Percentiles rank a stretch among this genome's conserved stretches.
Conservation (phyloP, 2,888 invertebrate species). For the Nipponacmea schrenckii region DNA sequence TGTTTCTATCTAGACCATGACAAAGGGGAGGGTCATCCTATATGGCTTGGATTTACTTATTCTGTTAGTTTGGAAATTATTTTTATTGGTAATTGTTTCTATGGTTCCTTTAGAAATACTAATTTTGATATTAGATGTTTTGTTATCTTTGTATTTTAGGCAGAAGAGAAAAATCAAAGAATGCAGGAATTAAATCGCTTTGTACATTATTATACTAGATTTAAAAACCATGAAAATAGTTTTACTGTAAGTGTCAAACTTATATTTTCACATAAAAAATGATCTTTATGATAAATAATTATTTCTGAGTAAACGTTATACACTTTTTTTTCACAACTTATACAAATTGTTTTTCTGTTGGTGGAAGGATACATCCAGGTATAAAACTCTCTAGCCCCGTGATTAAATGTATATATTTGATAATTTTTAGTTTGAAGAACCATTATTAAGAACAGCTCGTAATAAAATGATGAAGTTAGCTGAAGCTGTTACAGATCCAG, state of each 20-base stretch:
- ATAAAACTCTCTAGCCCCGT: neutral
- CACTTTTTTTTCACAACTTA: too few species aligned
- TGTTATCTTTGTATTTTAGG: conserved; percentile 67
- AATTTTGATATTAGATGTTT: too few species aligned
- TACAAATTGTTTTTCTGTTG: too few species aligned
- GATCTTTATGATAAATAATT: too few species aligned
- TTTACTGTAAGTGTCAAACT: conserved; percentile 66
- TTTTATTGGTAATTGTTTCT: too few species aligned
- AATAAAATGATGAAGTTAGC: conserved; percentile 76
- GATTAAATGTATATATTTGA: neutral
- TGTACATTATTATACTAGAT: conserved; percentile 76
- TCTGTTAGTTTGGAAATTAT: too few species aligned
- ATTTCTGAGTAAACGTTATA: too few species aligned
- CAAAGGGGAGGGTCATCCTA: too few species aligned
- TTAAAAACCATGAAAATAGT: conserved; percentile 76
- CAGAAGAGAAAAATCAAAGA: conserved; percentile 72
- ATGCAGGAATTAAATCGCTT: conserved; percentile 76
- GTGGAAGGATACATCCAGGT: too few species aligned
- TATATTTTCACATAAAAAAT: neutral
- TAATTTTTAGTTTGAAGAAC: conserved; percentile 72
- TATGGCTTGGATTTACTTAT: too few species aligned
- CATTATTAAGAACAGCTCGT: conserved; percentile 72
- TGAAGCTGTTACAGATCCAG: conserved; percentile 68
- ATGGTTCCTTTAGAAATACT: too few species aligned
- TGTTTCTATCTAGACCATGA: too few species aligned